Evolutionary conservation across 1,140 invertebrate genomes (phyloP).

Genomic region (Propsilocerus akamusi): DNA sequence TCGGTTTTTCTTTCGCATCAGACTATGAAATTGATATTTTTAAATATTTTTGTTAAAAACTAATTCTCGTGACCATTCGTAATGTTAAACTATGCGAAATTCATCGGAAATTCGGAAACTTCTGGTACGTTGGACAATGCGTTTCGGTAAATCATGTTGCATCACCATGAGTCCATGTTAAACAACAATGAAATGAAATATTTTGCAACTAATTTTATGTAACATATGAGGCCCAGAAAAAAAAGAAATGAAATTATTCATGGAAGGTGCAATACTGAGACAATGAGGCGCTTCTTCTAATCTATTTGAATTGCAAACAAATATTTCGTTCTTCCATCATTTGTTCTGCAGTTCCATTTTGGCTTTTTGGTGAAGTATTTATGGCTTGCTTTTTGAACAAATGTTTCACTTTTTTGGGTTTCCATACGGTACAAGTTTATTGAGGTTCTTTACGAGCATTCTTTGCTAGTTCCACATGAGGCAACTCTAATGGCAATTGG

Average conservation of each 20-base stretch:
- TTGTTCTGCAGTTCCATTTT: no score
- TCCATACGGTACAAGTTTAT: no score
- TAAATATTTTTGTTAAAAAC: not conserved
- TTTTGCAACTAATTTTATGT: conserved; percentile 1
- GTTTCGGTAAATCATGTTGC: not conserved
- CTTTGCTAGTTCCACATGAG: no score
- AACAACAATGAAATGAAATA: not conserved
- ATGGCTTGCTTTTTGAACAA: no score
- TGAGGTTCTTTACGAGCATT: no score
- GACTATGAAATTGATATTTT: conserved; percentile 3
- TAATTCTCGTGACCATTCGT: no score
- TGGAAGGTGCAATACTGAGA: not conserved
- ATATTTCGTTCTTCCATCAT: no score
- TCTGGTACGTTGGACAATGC: not conserved
- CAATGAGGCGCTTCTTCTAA: conserved; percentile 2
- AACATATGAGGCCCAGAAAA: not conserved
- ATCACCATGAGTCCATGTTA: not conserved
- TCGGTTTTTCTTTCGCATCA: not conserved
- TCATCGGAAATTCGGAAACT: not conserved
- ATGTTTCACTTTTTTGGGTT: no score
- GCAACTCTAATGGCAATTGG: no score
- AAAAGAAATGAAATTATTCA: not conserved
- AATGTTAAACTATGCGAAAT: not conserved
- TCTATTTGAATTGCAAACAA: no score
- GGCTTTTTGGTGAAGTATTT: no score